Evolutionary conservation across 1,140 invertebrate species (phyloP), one percentile per base, ranked within the genome.

Genomic region (Littorina saxatilis): DNA sequence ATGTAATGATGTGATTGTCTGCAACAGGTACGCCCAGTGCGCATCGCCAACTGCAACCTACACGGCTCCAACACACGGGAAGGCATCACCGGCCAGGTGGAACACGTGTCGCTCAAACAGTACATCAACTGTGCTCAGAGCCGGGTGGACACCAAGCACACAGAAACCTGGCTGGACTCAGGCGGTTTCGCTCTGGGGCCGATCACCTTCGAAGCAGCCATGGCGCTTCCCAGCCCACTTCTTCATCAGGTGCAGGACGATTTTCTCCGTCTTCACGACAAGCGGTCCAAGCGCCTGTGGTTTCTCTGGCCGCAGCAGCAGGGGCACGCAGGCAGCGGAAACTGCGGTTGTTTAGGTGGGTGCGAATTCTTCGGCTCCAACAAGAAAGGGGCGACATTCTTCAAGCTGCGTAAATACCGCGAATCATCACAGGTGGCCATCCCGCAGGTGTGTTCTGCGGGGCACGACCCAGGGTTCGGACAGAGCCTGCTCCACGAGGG

Each of bases 331-430:
- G 74, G 93, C 86, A 82, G 92, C 87, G 82, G 92, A 88, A 96
- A 96, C 85, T 99, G 99, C 92, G 98, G 98, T 0, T 99, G 99
- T 92, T 96, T 96, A 61, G 98, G 98, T 2, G 98, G 98, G 0
- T 99, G 97, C 90, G 93, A 94, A 23, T 99, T 99, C 92, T 99
- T 99, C 92, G 98, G 98, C 5, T 95, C 88, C 27, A 93, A 93
- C 85, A 88, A 87, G 79, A 98, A 98, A 91, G 97, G 98, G 0
- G 91, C 95, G 29, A 95, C 95, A 85, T 98, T 99, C 91, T 97
- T 99, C 81, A 96, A 97, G 88, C 96, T 97, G 0, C 96, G 94
- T 85, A 94, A 94, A 68, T 81, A 82, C 39, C 84, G 85, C 61
- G 87, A 89, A 47, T 84, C 35, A 7, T 85, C 68, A 58, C 84